phyloP scores from a whole-genome alignment of 2,113 vertebrate species.

The Oriolus oriolus region DNA sequence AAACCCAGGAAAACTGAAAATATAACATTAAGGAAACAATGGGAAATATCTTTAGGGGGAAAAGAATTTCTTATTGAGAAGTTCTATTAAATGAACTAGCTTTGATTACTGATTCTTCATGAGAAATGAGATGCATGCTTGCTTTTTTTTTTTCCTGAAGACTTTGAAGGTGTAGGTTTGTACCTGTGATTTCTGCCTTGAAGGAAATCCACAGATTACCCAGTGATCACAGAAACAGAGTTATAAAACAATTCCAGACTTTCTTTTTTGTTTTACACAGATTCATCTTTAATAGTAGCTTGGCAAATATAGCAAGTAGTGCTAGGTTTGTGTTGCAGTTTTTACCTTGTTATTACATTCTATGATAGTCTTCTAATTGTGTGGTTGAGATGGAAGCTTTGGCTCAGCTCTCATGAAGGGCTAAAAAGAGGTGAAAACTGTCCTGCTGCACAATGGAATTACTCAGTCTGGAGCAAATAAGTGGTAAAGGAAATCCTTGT shows the following conservation, averaged over 20 bases:
- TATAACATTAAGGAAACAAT: not conserved
- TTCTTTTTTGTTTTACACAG: not conserved
- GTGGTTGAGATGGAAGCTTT: not conserved
- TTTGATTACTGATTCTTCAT: not conserved
- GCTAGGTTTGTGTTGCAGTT: not conserved
- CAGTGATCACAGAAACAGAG: not conserved
- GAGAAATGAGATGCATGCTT: not conserved
- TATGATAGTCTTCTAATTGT: not conserved
- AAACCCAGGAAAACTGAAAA: conserved; percentile 9
- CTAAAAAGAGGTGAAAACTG: conserved; percentile 1
- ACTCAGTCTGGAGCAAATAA: not conserved
- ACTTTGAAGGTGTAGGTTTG: not conserved
- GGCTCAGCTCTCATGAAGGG: not conserved
- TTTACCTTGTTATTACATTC: not conserved
- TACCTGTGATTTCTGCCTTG: not conserved
- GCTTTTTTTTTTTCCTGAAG: not conserved
- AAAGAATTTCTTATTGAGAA: not conserved
- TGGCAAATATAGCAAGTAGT: not conserved
- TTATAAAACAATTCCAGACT: not conserved
- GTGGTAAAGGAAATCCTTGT: conserved; percentile 22
- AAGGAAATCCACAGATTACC: not conserved
- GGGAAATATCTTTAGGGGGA: not conserved
- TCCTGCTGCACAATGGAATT: not conserved
- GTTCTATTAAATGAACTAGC: not conserved
- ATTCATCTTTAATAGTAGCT: not conserved